Evolutionary conservation across 2,888 invertebrate genomes (phyloP).

Genomic region (Aphrophora alni): DNA sequence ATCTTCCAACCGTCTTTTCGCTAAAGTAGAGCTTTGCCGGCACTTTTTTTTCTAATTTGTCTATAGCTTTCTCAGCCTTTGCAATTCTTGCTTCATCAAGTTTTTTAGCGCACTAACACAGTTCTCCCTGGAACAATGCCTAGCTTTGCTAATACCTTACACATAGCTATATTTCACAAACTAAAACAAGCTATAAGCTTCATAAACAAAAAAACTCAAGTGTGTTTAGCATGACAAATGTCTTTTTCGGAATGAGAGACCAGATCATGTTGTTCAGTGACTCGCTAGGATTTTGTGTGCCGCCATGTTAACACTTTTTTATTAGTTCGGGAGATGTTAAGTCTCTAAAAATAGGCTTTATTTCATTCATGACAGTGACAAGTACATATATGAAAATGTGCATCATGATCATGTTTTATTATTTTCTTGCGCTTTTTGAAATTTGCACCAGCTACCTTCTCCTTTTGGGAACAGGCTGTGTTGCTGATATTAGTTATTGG

Average conservation of each 20-base stretch:
- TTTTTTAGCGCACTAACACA: conserved; percentile 7
- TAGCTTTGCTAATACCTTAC: conserved; percentile 15
- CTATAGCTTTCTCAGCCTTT: too few relatives aligned
- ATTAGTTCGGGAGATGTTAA: background rate
- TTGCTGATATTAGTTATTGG: too few relatives aligned
- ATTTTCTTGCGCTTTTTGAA: background rate
- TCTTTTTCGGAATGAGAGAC: conserved; percentile 12
- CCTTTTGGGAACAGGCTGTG: background rate
- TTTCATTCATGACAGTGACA: background rate
- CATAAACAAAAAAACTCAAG: too few relatives aligned
- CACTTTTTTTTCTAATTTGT: too few relatives aligned
- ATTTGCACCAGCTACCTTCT: background rate
- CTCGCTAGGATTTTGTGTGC: conserved; percentile 11
- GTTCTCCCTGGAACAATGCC: conserved; percentile 13
- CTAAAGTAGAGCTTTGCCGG: too few relatives aligned
- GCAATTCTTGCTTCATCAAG: background rate
- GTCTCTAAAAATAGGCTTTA: background rate
- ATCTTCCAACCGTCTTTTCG: conserved; percentile 12
- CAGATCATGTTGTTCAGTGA: conserved; percentile 26
- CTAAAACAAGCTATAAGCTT: too few relatives aligned
- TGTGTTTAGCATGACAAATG: conserved; percentile 13
- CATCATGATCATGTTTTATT: background rate
- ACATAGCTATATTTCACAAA: too few relatives aligned
- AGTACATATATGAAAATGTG: background rate
- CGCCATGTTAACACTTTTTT: conserved; percentile 12